phyloP scores from a whole-genome alignment of 2,888 invertebrate genomes.

The Chrysodeixis includens region DNA sequence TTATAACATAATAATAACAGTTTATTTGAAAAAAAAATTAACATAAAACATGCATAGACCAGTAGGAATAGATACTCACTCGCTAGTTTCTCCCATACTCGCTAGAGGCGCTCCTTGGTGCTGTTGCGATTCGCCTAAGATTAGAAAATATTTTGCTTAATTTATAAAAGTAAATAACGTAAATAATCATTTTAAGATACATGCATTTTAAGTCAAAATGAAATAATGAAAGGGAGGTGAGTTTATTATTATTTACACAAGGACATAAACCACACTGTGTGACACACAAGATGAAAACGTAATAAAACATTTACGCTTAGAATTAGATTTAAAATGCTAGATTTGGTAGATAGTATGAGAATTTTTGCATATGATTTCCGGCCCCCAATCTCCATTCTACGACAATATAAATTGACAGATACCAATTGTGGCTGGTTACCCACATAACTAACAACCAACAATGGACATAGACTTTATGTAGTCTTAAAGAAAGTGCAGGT shows the following conservation, averaged over 20 bases:
- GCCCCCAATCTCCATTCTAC: no score
- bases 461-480: no score
- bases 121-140: slow-evolving; percentile 82
- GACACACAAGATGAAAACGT: no score
- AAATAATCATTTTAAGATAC: background rate
- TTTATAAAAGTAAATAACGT: background rate
- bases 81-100: slow-evolving; percentile 91
- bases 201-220: background rate
- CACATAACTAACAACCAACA: no score
- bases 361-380: no score
- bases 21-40: slow-evolving; percentile 31
- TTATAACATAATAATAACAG: slow-evolving; percentile 36
- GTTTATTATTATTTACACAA: background rate
- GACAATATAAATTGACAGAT: no score
- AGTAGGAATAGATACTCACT: slow-evolving; percentile 84
- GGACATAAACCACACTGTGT: no score
- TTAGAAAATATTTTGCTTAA: slow-evolving; percentile 7
- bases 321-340: no score
- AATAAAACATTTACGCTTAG: no score
- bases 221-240: background rate
- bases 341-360: no score
- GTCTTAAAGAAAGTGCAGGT: no score
- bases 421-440: no score
- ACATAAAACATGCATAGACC: slow-evolving; percentile 13
- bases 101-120: slow-evolving; percentile 90